These are phyloP conservation scores for Aleiodes testaceus DNA, from an alignment of 2,888 invertebrate species.

Conservation along the genomic window DNA sequence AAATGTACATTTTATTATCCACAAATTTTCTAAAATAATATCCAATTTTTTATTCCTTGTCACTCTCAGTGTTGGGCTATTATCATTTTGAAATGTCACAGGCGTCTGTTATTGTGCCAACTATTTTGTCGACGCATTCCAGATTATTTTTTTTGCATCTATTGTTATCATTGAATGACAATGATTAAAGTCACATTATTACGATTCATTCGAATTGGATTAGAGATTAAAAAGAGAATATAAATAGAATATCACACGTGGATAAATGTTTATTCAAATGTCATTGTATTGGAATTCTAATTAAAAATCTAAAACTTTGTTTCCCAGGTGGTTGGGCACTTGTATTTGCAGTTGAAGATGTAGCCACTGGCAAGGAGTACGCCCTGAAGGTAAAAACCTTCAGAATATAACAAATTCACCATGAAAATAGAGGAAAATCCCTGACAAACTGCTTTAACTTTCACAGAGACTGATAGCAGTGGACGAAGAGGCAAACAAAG, in stretches of 20 bases:
- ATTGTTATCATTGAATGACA: neutral
- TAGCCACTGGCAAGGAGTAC: slow-evolving; percentile 88
- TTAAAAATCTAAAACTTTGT: slow-evolving; percentile 41
- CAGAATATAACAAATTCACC: no score
- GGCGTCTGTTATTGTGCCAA: slow-evolving; percentile 47
- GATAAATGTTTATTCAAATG: no score
- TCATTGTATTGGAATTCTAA: no score
- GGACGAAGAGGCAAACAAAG: slow-evolving; percentile 86
- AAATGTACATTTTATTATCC: neutral
- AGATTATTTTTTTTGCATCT: slow-evolving; percentile 56
- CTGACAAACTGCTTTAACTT: no score
- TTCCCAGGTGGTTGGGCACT: slow-evolving; percentile 94
- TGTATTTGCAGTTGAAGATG: slow-evolving; percentile 95
- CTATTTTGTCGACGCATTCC: slow-evolving; percentile 57
- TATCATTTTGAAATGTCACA: slow-evolving; percentile 3
- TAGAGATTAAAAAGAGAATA: slow-evolving; percentile 25
- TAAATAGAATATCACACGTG: no score
- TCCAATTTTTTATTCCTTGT: slow-evolving; percentile 12
- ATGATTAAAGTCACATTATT: neutral
- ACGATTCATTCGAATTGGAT: neutral
- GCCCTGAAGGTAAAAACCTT: slow-evolving; percentile 90
- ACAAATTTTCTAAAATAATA: neutral
- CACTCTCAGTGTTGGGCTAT: neutral
- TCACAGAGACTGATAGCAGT: slow-evolving; percentile 85
- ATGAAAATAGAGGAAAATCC: neutral